phyloP scores from a whole-genome alignment of 2,113 vertebrate species.

The Acanthochromis polyacanthus region DNA sequence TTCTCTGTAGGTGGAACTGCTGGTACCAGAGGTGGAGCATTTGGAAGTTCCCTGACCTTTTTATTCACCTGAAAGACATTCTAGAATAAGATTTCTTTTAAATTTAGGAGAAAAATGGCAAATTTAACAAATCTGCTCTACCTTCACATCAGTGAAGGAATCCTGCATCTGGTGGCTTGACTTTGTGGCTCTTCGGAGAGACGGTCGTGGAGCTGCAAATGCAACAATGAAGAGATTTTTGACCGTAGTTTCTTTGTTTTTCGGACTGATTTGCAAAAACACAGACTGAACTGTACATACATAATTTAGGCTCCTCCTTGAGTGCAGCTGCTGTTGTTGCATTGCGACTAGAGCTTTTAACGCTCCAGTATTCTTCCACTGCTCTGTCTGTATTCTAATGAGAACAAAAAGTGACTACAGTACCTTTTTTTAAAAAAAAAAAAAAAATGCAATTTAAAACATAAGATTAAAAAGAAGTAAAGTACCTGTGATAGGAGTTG shows the following conservation, averaged over 20 bases:
- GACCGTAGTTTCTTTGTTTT: not conserved
- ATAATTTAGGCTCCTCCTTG: conserved; percentile 15
- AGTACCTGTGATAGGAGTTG: not conserved
- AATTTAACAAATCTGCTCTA: not conserved
- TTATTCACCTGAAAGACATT: not conserved
- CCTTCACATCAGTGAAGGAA: not conserved
- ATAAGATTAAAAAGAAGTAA: not conserved
- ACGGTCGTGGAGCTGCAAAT: not conserved
- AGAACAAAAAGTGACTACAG: not conserved
- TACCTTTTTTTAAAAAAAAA: too few species aligned
- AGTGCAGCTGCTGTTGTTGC: not conserved
- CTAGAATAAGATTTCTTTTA: too few species aligned
- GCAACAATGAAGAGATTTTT: not conserved
- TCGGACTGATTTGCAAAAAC: not conserved
- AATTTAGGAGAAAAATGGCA: too few species aligned
- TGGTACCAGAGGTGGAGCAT: not conserved
- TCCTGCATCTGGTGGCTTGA: not conserved
- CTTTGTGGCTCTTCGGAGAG: not conserved
- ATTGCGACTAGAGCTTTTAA: not conserved
- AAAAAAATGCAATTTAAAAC: too few species aligned
- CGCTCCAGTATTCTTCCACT: not conserved
- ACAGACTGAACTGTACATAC: not conserved
- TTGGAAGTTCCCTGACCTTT: not conserved
- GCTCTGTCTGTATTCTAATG: not conserved
- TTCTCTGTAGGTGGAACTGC: not conserved